Percentiles rank a stretch among this genome's conserved stretches.
phyloP scores from a whole-genome alignment of 2,888 invertebrate genomes.

The Cataglyphis livida region DNA sequence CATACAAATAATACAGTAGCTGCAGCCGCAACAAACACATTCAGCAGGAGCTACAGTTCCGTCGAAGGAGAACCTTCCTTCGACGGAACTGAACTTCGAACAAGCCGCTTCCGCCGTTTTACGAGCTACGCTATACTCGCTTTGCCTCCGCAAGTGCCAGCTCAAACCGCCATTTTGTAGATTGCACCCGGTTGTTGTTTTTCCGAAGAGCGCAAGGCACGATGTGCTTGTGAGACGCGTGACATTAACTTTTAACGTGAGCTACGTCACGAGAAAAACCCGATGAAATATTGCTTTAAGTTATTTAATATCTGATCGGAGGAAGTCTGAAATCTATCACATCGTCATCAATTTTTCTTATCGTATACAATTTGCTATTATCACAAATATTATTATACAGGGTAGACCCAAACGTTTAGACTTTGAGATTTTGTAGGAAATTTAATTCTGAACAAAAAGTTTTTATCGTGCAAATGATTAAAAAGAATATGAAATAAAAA shows the following conservation, averaged over 20 bases:
- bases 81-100: conserved; percentile 61
- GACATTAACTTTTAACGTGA: conserved; percentile 3
- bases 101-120: conserved; percentile 64
- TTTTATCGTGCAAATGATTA: too few species aligned
- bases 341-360: neutral
- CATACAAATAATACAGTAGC: conserved; percentile 64
- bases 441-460: too few species aligned
- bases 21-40: conserved; percentile 14
- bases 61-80: conserved; percentile 53
- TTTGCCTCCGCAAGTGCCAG: conserved; percentile 40
- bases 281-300: neutral
- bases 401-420: too few species aligned
- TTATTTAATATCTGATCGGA: conserved; percentile 3
- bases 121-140: conserved; percentile 64
- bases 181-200: conserved; percentile 52
- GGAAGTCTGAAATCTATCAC: neutral
- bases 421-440: too few species aligned
- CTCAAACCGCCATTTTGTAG: conserved; percentile 66
- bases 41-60: conserved; percentile 25
- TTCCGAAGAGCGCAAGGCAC: neutral
- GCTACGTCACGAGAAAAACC: neutral
- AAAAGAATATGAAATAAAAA: too few species aligned
- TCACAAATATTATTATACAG: neutral
- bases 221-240: neutral
- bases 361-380: too few species aligned